Conservation (phyloP, 1,140 invertebrate genomes). For the Lycorma delicatula region DNA sequence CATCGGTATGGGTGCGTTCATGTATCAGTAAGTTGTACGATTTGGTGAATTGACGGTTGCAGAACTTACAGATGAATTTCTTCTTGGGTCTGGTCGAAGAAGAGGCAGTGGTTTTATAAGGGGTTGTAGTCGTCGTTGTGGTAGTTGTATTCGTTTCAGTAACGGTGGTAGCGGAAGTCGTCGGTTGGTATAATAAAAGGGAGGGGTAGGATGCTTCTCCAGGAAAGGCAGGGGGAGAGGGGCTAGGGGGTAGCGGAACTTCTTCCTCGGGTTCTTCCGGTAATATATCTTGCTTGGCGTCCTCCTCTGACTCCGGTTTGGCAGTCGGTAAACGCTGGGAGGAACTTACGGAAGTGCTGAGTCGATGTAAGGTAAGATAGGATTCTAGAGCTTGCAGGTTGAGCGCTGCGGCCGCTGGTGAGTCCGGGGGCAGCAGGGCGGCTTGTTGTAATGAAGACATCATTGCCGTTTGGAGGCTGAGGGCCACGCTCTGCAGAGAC, state of each 20-base stretch:
- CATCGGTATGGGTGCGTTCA: constrained; percentile 96
- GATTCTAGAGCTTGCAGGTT: constrained; percentile 75
- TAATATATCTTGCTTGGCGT: constrained; percentile 34
- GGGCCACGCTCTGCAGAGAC: constrained; percentile 55
- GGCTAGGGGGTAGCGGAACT: constrained; percentile 38
- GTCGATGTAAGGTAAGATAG: constrained; percentile 66
- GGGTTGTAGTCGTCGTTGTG: constrained; percentile 26
- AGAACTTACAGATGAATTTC: constrained; percentile 85
- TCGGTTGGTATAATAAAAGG: constrained; percentile 46
- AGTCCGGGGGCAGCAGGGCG: constrained; percentile 63
- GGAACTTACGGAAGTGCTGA: constrained; percentile 39
- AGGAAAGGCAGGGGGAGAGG: constrained; percentile 40
- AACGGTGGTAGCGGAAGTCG: constrained; percentile 38
- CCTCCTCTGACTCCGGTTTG: constrained; percentile 25
- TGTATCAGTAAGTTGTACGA: constrained; percentile 97
- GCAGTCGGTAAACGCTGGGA: constrained; percentile 34
- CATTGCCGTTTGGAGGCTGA: constrained; percentile 66
- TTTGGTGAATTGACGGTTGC: constrained; percentile 94
- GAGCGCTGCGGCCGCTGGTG: constrained; percentile 64
- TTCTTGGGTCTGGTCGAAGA: constrained; percentile 54
- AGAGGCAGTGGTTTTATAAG: constrained; percentile 30
- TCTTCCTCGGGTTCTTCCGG: constrained; percentile 42
- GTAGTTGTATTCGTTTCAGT: constrained; percentile 28
- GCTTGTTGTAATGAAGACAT: constrained; percentile 65
- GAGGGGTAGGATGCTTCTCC: constrained; percentile 49